Percentiles rank a stretch among this genome's conserved stretches.
These are phyloP conservation scores for Folsomia candida DNA, from an alignment of 2,888 invertebrate genomes.

Conservation along the genomic window DNA sequence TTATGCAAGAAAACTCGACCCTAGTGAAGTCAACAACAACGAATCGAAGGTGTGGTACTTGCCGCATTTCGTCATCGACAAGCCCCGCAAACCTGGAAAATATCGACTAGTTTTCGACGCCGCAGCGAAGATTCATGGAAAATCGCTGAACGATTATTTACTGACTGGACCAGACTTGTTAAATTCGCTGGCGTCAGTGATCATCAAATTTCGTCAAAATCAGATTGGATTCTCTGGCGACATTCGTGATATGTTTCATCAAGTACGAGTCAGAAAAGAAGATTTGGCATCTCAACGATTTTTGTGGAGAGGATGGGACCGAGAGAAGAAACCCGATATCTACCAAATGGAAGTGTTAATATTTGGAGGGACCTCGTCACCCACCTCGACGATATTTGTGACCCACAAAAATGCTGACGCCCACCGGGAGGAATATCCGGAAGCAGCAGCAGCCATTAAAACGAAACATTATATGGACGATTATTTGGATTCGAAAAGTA, in stretches of 20 bases:
- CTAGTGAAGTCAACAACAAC: background rate
- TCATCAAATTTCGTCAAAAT: background rate
- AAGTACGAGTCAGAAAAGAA: slow-evolving; percentile 3
- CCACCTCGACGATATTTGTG: too few relatives aligned
- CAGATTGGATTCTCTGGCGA: background rate
- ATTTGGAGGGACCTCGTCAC: background rate
- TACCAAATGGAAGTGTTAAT: background rate
- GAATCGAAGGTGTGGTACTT: slow-evolving; percentile 29
- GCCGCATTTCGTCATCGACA: slow-evolving; percentile 38
- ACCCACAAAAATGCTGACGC: background rate
- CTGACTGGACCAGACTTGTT: too few relatives aligned
- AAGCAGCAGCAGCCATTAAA: background rate
- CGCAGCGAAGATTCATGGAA: slow-evolving; percentile 24
- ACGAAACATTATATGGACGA: background rate
- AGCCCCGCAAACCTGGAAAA: slow-evolving; percentile 40
- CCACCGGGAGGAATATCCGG: background rate
- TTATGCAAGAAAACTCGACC: slow-evolving; percentile 4
- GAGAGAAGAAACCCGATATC: background rate
- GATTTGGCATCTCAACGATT: slow-evolving; percentile 1
- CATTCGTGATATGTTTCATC: too few relatives aligned
- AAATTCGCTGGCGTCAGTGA: slow-evolving; percentile 5
- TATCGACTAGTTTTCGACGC: too few relatives aligned
- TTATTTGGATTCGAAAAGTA: background rate
- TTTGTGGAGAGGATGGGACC: slow-evolving; percentile 4
- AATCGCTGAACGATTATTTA: slow-evolving; percentile 33